A percentile compares a stretch with the other conserved stretches of the same genome.
Evolutionary conservation across 2,797 vertebrate genomes (phyloP).

Genomic region (Enteromius mattozi): DNA sequence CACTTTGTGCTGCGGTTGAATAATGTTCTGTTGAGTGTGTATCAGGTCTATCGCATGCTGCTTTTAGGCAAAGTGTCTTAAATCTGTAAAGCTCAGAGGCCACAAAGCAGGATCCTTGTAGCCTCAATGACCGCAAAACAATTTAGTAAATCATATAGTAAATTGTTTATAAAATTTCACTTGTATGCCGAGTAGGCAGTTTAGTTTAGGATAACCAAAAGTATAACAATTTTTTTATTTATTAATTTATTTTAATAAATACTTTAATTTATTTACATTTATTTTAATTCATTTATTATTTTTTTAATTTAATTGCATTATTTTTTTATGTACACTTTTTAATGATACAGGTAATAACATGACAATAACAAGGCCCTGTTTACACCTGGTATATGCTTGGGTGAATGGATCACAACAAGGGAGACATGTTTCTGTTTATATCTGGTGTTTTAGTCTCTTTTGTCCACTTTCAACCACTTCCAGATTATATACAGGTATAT

Average conservation of each 20-base stretch:
- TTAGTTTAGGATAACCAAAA: neutral
- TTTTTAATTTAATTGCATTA: neutral
- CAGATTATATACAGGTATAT: neutral
- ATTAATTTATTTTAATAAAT: neutral
- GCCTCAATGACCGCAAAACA: neutral
- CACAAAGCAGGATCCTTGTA: neutral
- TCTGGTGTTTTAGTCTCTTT: neutral
- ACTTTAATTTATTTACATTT: neutral
- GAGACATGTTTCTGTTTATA: neutral
- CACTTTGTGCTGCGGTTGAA: constrained; percentile 25
- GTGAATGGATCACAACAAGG: neutral
- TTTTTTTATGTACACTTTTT: neutral
- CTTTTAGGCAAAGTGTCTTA: neutral
- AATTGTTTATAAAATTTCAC: neutral
- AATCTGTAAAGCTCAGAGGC: neutral
- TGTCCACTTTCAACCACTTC: neutral
- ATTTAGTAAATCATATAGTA: neutral
- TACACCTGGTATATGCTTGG: neutral
- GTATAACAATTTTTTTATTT: neutral
- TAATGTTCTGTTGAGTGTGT: constrained; percentile 4
- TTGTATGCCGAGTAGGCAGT: neutral
- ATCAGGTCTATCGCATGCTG: neutral
- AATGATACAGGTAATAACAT: neutral
- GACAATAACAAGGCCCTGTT: neutral
- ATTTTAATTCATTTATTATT: neutral